These are phyloP conservation scores for Oconnorella tubifera DNA, from an alignment of 2,888 invertebrate genomes.

Conservation along the genomic window DNA sequence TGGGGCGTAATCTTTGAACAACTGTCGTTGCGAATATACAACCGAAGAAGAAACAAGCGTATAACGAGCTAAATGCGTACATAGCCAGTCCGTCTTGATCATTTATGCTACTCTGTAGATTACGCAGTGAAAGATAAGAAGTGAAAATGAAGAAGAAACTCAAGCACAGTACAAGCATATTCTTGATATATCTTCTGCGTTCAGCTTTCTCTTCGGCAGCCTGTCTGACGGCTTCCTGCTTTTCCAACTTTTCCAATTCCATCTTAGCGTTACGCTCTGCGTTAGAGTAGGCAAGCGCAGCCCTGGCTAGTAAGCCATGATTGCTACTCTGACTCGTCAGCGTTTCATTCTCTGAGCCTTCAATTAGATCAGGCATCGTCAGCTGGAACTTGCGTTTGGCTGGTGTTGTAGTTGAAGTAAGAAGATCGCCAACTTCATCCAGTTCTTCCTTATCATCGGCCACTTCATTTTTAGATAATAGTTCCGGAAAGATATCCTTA, in stretches of 20 bases:
- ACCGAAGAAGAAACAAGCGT: conserved; percentile 44
- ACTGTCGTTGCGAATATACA: conserved; percentile 49
- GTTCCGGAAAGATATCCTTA: background rate
- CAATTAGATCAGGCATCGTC: conserved; percentile 37
- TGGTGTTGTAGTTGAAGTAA: background rate
- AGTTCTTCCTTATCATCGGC: background rate
- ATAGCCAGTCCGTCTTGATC: conserved; percentile 47
- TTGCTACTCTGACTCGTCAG: conserved; percentile 34
- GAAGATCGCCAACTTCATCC: background rate
- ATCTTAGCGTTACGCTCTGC: too few relatives aligned
- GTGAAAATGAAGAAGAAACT: conserved; percentile 43
- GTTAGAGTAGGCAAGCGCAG: conserved; percentile 24
- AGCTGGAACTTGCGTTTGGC: conserved; percentile 25
- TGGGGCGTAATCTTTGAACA: conserved; percentile 45
- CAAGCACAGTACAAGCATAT: conserved; percentile 44
- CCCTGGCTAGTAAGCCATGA: conserved; percentile 29
- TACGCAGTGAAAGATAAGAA: conserved; percentile 46
- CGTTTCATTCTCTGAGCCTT: conserved; percentile 36
- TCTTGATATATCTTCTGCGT: conserved; percentile 41
- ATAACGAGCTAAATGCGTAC: conserved; percentile 43
- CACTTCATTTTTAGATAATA: background rate
- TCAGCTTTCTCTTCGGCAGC: conserved; percentile 34
- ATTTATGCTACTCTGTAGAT: conserved; percentile 52
- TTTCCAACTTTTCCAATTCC: background rate
- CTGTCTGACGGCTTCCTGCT: conserved; percentile 14